These are phyloP conservation scores for Loriculus beryllinus DNA, from an alignment of 2,797 vertebrate genomes.

Conservation along the genomic window DNA sequence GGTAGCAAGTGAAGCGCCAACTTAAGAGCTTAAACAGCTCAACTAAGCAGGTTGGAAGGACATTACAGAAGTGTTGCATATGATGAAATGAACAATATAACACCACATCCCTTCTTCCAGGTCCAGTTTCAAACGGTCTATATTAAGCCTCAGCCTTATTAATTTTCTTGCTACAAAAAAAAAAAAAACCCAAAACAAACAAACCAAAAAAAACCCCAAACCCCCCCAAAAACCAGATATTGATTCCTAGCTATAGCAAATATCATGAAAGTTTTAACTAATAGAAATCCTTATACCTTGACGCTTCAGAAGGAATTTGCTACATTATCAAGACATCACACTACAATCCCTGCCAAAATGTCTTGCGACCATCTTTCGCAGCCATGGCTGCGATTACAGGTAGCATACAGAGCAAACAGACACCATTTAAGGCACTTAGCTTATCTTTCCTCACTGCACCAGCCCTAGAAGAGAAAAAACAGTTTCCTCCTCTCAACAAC, in stretches of 20 bases:
- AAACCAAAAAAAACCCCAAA: too few species aligned
- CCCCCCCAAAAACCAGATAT: accelerated
- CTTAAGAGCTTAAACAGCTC: neutral
- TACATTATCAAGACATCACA: neutral
- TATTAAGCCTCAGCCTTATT: neutral
- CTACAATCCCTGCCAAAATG: neutral
- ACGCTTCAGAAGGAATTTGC: neutral
- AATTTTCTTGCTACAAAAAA: neutral
- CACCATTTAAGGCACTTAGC: neutral
- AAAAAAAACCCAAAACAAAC: too few species aligned
- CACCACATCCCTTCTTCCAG: neutral
- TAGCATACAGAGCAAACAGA: neutral
- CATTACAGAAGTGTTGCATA: neutral
- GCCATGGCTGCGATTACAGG: neutral
- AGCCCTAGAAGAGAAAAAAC: neutral
- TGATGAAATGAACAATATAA: neutral
- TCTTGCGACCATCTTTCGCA: neutral
- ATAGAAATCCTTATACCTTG: neutral
- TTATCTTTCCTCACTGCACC: neutral
- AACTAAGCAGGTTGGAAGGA: neutral
- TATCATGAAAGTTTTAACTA: neutral
- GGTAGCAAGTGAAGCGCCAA: neutral
- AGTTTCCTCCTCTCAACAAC: neutral
- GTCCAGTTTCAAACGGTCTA: neutral
- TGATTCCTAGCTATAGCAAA: neutral